Evolutionary conservation across 2,797 vertebrate species (phyloP).

Genomic region (Carapus acus): DNA sequence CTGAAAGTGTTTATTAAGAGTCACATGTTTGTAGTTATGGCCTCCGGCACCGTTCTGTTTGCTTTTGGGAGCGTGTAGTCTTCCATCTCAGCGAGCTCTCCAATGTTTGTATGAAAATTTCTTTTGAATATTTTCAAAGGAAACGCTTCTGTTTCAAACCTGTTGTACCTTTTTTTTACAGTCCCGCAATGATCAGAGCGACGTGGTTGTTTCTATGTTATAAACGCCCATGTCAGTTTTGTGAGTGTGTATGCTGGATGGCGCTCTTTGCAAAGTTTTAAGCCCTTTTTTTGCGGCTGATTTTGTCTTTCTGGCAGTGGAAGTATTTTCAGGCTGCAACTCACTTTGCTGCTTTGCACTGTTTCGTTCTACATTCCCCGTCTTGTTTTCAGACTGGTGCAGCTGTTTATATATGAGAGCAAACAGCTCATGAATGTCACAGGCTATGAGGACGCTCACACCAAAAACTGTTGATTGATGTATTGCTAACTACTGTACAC

Average conservation of each 20-base stretch:
- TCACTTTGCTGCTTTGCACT: constrained; percentile 42
- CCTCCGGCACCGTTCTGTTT: constrained; percentile 30
- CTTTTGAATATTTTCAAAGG: constrained; percentile 13
- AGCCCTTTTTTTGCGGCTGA: constrained; percentile 22
- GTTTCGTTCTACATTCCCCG: constrained; percentile 19
- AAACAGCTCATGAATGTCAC: constrained; percentile 51
- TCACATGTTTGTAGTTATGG: constrained; percentile 31
- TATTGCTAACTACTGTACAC: constrained; percentile 74
- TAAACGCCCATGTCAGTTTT: constrained; percentile 11
- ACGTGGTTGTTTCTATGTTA: constrained; percentile 14
- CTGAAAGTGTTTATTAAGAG: constrained; percentile 25
- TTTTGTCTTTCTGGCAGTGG: too few relatives aligned
- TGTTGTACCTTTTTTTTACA: constrained; percentile 4
- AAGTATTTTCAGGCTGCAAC: constrained; percentile 30
- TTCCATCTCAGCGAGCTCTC: too few relatives aligned
- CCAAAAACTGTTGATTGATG: constrained; percentile 50
- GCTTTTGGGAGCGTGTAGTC: constrained; percentile 34
- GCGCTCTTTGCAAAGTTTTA: constrained; percentile 17
- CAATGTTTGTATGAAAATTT: too few relatives aligned
- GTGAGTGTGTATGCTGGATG: constrained; percentile 5
- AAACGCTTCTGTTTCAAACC: constrained; percentile 5
- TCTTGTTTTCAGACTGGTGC: too few relatives aligned
- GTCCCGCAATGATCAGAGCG: constrained; percentile 28
- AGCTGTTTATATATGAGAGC: too few relatives aligned
- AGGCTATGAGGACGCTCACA: constrained; percentile 43